Evolutionary conservation across 2,113 vertebrate genomes (phyloP).

Genomic region (Osmerus eperlanus): DNA sequence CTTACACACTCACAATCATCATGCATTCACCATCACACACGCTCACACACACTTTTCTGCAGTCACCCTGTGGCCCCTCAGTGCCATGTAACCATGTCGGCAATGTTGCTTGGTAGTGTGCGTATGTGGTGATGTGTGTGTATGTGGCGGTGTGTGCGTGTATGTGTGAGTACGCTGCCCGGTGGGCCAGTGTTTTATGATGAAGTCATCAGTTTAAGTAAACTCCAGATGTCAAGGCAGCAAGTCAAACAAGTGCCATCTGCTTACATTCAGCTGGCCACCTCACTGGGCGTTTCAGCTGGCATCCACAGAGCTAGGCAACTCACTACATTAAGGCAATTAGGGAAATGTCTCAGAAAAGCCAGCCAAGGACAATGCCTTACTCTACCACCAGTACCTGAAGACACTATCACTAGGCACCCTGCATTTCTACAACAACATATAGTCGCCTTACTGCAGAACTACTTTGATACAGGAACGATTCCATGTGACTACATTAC

Average conservation of each 20-base stretch:
- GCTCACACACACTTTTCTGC: constrained; percentile 19
- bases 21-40: neutral
- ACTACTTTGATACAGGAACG: no score
- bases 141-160: constrained; percentile 7
- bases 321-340: constrained; percentile 74
- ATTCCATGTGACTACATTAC: no score
- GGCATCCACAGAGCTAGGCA: constrained; percentile 63
- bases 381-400: constrained; percentile 19
- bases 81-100: neutral
- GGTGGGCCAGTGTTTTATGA: constrained; percentile 70
- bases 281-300: constrained; percentile 57
- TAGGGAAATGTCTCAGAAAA: constrained; percentile 78
- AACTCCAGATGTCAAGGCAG: constrained; percentile 74
- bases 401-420: no score
- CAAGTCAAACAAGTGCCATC: constrained; percentile 79
- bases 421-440: no score
- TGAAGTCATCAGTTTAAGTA: constrained; percentile 79
- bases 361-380: constrained; percentile 72
- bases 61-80: constrained; percentile 32
- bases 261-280: constrained; percentile 75
- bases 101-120: neutral
- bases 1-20: neutral
- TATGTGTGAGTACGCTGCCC: constrained; percentile 52
- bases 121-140: neutral
- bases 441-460: no score